Evolutionary conservation across 2,797 vertebrate species (phyloP).

Genomic region (Hippocampus kuda): DNA sequence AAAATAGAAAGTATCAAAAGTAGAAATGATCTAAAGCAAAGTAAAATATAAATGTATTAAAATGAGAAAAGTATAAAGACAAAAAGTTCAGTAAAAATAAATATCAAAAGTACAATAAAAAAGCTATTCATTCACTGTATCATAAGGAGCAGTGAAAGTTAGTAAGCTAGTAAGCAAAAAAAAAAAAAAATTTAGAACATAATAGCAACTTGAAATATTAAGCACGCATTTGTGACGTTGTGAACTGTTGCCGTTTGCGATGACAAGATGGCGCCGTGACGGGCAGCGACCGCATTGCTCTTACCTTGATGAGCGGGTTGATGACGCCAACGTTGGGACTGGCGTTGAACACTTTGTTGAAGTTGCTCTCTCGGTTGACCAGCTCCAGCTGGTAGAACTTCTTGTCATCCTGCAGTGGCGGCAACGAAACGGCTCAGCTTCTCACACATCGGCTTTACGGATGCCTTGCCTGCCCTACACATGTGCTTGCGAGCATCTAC

Average conservation of each 20-base stretch:
- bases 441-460: background rate
- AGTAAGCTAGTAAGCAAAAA: too few relatives aligned
- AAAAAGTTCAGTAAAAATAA: too few relatives aligned
- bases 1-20: too few relatives aligned
- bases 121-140: too few relatives aligned
- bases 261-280: background rate
- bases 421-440: constrained; percentile 15
- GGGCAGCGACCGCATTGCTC: constrained; percentile 8
- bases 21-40: too few relatives aligned
- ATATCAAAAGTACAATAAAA: too few relatives aligned
- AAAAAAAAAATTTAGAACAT: background rate
- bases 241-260: constrained; percentile 14
- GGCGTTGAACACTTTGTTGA: constrained; percentile 98
- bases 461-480: background rate
- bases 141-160: too few relatives aligned
- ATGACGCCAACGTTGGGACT: constrained; percentile 96
- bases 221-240: too few relatives aligned
- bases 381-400: constrained; percentile 99
- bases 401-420: constrained; percentile 85
- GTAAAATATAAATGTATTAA: background rate
- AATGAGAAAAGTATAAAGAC: background rate
- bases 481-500: too few relatives aligned
- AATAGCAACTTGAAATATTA: too few relatives aligned
- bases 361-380: constrained; percentile 98
- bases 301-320: constrained; percentile 94